phyloP scores from a whole-genome alignment of 2,888 invertebrate genomes.

The Anticlea derivata region DNA sequence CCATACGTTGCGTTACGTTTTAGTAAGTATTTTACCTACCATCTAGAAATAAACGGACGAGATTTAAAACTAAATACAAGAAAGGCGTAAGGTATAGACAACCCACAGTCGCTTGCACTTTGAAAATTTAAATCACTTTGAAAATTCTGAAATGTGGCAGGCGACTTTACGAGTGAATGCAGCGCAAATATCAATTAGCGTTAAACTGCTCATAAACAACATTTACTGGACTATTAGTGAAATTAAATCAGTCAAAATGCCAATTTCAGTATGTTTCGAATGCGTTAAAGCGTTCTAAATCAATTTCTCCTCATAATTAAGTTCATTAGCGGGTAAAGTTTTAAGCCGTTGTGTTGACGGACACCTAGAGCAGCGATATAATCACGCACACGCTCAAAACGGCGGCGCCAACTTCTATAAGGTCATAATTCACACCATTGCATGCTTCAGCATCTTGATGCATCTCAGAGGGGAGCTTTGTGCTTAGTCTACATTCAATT shows the following conservation, averaged over 20 bases:
- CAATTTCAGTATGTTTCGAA: conserved; percentile 2
- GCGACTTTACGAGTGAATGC: no score
- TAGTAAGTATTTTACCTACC: no score
- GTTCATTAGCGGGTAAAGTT: conserved; percentile 51
- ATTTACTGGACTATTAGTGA: neutral
- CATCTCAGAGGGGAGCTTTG: no score
- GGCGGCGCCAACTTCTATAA: conserved; percentile 73
- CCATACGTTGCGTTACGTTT: no score
- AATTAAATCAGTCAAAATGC: neutral
- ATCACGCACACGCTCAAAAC: conserved; percentile 61
- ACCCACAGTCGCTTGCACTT: no score
- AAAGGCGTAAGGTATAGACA: neutral
- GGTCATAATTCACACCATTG: neutral
- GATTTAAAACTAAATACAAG: no score
- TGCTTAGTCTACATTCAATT: no score
- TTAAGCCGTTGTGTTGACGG: conserved; percentile 61
- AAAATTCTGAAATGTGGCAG: no score
- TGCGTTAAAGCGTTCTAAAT: conserved; percentile 11
- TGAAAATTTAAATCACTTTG: no score
- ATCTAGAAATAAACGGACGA: no score
- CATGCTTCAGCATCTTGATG: neutral
- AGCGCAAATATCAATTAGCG: no score
- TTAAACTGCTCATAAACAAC: neutral
- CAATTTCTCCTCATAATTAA: conserved; percentile 25
- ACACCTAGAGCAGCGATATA: conserved; percentile 67